phyloP scores from a whole-genome alignment of 2,888 invertebrate genomes.

The Nephrocerus scutellatus region DNA sequence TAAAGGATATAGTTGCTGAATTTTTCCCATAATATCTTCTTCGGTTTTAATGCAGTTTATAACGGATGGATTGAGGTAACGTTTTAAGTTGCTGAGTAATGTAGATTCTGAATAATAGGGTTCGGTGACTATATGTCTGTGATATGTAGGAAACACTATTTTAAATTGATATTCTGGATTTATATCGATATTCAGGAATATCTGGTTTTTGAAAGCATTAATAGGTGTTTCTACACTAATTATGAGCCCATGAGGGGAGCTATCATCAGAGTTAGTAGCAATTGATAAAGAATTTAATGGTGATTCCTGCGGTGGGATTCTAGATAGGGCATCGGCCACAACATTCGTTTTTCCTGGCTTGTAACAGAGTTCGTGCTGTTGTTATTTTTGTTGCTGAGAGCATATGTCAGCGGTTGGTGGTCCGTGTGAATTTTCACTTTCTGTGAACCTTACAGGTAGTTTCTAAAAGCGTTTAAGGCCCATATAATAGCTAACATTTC shows the following conservation, averaged over 20 bases:
- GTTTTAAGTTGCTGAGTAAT: conserved; percentile 6
- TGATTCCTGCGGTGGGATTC: conserved; percentile 5
- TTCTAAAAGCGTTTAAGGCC: conserved; percentile 11
- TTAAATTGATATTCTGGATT: no score
- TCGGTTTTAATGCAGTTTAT: conserved; percentile 13
- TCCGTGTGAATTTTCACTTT: conserved; percentile 15
- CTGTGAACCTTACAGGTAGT: conserved; percentile 15
- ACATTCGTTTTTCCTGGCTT: no score
- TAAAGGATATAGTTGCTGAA: conserved; percentile 7
- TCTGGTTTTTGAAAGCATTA: no score
- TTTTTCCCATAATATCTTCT: conserved; percentile 11
- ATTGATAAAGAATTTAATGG: conserved; percentile 8
- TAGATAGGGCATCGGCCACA: conserved; percentile 7
- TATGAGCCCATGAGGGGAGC: conserved; percentile 3
- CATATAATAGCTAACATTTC: conserved; percentile 17
- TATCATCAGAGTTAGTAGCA: conserved; percentile 1
- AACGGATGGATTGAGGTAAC: conserved; percentile 10
- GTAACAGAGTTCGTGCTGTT: no score
- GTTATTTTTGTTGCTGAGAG: conserved; percentile 15
- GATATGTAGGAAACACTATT: conserved; percentile 5
- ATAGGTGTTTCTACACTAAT: conserved; percentile 1
- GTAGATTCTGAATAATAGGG: conserved; percentile 4
- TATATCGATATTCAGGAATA: no score
- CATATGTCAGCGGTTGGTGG: conserved; percentile 15
- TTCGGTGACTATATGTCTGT: conserved; percentile 8